Evolutionary conservation across 2,113 vertebrate species (phyloP).

Genomic region (Rousettus leschenaultii): DNA sequence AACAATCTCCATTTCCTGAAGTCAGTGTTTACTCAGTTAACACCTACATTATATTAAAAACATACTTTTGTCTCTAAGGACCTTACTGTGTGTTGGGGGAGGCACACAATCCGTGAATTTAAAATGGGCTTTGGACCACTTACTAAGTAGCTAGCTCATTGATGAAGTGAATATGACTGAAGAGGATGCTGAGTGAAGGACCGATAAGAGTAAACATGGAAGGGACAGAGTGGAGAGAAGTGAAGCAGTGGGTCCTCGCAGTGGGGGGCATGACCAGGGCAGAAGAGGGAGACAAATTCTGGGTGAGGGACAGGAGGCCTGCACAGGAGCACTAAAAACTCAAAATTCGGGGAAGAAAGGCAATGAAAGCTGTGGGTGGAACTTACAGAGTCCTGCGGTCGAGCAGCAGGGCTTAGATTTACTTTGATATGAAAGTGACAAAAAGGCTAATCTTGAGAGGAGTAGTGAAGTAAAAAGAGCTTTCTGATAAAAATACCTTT

Average conservation of each 20-base stretch:
- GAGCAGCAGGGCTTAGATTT: background rate
- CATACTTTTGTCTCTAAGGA: background rate
- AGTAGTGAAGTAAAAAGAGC: background rate
- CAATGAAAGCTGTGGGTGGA: too few species aligned
- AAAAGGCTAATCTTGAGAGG: background rate
- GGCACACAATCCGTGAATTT: background rate
- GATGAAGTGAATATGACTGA: background rate
- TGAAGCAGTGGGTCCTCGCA: background rate
- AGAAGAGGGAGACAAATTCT: background rate
- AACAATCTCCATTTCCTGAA: background rate
- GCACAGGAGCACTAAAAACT: background rate
- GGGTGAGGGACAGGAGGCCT: accelerated
- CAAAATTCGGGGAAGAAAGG: background rate
- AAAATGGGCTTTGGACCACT: background rate
- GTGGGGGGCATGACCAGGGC: background rate
- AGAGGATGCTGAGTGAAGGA: background rate
- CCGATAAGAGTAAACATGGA: background rate
- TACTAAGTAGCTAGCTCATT: background rate
- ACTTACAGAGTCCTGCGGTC: background rate
- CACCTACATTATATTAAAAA: background rate
- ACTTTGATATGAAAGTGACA: background rate
- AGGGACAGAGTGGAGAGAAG: accelerated
- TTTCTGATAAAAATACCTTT: background rate
- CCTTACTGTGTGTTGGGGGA: background rate
- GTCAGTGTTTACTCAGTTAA: background rate